Evolutionary conservation across 2,113 vertebrate species (phyloP), one percentile per base, ranked within the genome.

Genomic region (Piprites chloris): DNA sequence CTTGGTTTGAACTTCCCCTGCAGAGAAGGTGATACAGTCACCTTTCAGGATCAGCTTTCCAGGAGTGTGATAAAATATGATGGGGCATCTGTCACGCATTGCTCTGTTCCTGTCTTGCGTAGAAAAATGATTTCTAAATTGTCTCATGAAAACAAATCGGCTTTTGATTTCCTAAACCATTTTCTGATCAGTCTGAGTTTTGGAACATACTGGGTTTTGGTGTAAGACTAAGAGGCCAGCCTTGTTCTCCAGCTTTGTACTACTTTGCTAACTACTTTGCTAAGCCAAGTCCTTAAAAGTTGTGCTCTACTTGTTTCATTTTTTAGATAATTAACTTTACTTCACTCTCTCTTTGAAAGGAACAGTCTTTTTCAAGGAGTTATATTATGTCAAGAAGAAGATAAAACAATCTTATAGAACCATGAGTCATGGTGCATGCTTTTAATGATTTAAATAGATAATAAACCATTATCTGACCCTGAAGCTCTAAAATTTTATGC

Each of bases 1-100:
- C 35, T 59, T 33, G 58, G 9, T 67, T 71, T 83, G 71, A 79
- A 19, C 30, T 55, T 90, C 12, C 9, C 9, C 42, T 82, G 26
- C 28, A 33, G 39, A 50, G 33, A 35, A 72, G 5, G 42, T 47
- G 1, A 23, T 74, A 3, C 21, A 9, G 33, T 42, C 39, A 58
- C 22, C 22, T 56, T 66, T 77, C 37, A n/a, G 74, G 8, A 49
- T 79, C 27, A 49, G 16, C 26, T 67, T 56, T 28, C 15, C 22
- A n/a, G 47, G 44, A 56, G 9, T 23, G 7, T 87, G 26, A 63
- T 69, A 59, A 81, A 63, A 55, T 62, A 5, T 0, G 0, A 9
- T 27, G 32, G 15, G 21, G 14, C 2, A 0, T 67, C 28, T 1
- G 4, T 65, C 2, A 1, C 11, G 90, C 12, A 19, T 23, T 37